phyloP scores from a whole-genome alignment of 2,888 invertebrate species.

The Marasmarcha lunaedactyla region DNA sequence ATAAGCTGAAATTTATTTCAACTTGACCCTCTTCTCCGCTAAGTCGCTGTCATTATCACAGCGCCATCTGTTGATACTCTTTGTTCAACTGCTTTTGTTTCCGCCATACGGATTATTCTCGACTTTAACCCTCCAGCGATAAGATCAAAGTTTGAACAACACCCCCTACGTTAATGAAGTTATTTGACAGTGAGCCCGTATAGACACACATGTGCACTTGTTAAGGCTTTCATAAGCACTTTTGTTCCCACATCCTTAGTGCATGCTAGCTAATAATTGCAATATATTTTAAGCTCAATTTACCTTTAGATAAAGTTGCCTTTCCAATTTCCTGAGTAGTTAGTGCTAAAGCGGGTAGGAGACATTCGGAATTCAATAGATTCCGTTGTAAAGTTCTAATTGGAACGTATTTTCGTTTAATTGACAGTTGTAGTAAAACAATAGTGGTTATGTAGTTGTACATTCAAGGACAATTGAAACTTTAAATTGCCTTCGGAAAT shows the following conservation, averaged over 20 bases:
- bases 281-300: background rate
- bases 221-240: constrained; percentile 35
- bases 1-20: constrained; percentile 5
- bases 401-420: constrained; percentile 26
- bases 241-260: constrained; percentile 20
- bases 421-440: constrained; percentile 21
- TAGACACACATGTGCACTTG: constrained; percentile 36
- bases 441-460: background rate
- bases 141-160: constrained; percentile 29
- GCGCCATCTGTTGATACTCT: constrained; percentile 56
- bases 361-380: background rate
- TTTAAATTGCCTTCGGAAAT: too few species aligned
- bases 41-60: constrained; percentile 35
- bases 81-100: constrained; percentile 38
- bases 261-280: background rate
- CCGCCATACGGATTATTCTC: constrained; percentile 13
- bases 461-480: too few species aligned
- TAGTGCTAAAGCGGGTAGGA: background rate
- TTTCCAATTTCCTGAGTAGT: background rate
- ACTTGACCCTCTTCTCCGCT: constrained; percentile 33
- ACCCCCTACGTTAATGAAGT: constrained; percentile 30
- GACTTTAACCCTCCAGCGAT: constrained; percentile 25
- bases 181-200: constrained; percentile 43
- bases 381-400: constrained; percentile 17
- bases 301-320: background rate